Evolutionary conservation across 2,797 vertebrate species (phyloP).

Genomic region (Adrianichthys oophorus): DNA sequence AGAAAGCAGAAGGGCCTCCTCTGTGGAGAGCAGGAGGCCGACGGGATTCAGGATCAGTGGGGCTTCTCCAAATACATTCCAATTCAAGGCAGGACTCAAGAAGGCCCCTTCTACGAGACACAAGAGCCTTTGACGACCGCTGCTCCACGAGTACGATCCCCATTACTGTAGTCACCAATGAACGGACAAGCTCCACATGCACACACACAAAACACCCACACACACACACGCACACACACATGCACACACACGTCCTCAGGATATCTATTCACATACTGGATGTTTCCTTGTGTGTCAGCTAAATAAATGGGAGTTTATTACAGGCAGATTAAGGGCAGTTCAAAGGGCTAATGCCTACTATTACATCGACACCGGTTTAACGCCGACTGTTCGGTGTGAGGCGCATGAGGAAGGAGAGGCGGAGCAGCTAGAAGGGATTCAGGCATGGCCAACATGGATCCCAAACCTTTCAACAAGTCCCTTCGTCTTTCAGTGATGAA

Average conservation of each 20-base stretch:
- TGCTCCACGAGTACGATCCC: constrained; percentile 19
- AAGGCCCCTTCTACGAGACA: constrained; percentile 37
- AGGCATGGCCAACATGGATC: constrained; percentile 55
- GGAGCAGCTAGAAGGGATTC: constrained; percentile 36
- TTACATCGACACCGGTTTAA: constrained; percentile 74
- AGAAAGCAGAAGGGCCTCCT: constrained; percentile 39
- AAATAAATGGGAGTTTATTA: constrained; percentile 74
- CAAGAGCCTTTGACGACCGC: constrained; percentile 49
- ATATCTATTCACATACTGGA: constrained; percentile 23
- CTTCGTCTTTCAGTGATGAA: constrained; percentile 63
- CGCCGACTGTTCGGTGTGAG: constrained; percentile 18
- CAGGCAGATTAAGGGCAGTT: constrained; percentile 72
- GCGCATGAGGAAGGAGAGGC: neutral
- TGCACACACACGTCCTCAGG: neutral
- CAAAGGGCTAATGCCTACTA: constrained; percentile 75
- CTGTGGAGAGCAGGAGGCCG: constrained; percentile 36
- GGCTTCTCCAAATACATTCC: constrained; percentile 76
- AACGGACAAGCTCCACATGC: constrained; percentile 10
- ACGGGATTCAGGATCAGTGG: constrained; percentile 75
- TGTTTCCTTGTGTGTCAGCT: constrained; percentile 16
- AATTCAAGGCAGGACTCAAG: constrained; percentile 68
- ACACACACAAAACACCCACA: neutral
- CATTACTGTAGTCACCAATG: constrained; percentile 38
- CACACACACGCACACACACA: constrained; percentile 4
- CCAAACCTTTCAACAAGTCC: constrained; percentile 56